Evolutionary conservation across 1,140 invertebrate species (phyloP).

Genomic region (Aphidius ervi): DNA sequence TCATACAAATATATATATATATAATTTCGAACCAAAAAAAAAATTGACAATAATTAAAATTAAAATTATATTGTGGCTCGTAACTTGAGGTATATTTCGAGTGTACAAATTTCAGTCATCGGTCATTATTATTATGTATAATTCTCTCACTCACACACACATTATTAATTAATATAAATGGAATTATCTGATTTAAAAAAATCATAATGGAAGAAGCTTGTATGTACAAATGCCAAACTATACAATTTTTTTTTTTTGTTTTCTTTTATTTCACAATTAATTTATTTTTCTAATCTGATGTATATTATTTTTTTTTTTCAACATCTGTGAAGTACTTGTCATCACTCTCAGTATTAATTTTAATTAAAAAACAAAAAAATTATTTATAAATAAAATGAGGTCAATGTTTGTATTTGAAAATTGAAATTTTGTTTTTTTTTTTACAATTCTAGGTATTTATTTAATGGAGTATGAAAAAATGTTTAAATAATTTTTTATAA

Average conservation of each 20-base stretch:
- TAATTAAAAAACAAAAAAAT: neutral
- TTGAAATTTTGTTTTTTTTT: neutral
- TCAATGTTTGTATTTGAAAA: constrained; percentile 1
- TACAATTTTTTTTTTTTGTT: constrained; percentile 6
- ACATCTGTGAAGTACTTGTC: constrained; percentile 40
- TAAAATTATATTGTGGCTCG: neutral
- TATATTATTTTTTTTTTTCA: constrained; percentile 10
- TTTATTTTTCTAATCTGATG: constrained; percentile 22
- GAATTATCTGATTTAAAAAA: constrained; percentile 13
- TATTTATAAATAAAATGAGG: neutral
- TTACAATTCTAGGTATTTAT: neutral
- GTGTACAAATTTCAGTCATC: constrained; percentile 25
- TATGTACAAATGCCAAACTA: constrained; percentile 21
- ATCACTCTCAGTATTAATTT: neutral
- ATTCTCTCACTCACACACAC: constrained; percentile 11
- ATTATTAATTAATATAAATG: constrained; percentile 3
- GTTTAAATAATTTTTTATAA: too few relatives aligned
- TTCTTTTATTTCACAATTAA: constrained; percentile 5
- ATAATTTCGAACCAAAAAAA: constrained; percentile 2
- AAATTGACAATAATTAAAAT: constrained; percentile 8
- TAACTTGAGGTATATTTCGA: constrained; percentile 25
- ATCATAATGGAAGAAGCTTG: constrained; percentile 17
- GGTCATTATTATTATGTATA: neutral
- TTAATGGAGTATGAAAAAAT: neutral
- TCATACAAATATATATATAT: too few relatives aligned